Evolutionary conservation across 2,797 vertebrate genomes (phyloP).

Genomic region (Gymnocypris eckloni): DNA sequence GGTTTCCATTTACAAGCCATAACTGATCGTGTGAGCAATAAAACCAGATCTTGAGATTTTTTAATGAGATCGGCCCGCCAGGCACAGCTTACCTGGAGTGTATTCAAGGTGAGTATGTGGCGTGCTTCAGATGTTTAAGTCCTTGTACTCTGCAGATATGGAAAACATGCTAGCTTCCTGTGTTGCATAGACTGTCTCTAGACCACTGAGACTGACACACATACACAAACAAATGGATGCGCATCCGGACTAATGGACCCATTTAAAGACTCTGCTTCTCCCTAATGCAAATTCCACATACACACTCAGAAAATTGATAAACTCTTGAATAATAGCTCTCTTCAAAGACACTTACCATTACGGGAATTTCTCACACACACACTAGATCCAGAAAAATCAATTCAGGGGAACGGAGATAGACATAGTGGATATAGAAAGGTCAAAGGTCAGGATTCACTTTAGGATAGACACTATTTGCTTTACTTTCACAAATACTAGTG

Average conservation of each 20-base stretch:
- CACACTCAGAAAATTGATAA: constrained; percentile 38
- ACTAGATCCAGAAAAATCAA: constrained; percentile 68
- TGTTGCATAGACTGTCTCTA: constrained; percentile 18
- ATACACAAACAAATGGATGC: constrained; percentile 43
- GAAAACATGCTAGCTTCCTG: constrained; percentile 44
- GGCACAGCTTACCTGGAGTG: constrained; percentile 47
- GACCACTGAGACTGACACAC: constrained; percentile 14
- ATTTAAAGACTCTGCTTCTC: constrained; percentile 41
- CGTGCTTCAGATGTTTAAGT: constrained; percentile 40
- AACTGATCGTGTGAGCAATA: constrained; percentile 30
- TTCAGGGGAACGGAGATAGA: constrained; percentile 62
- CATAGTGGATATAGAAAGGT: constrained; percentile 58
- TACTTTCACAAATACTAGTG: constrained; percentile 60
- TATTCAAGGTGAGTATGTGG: constrained; percentile 35
- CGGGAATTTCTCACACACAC: constrained; percentile 66
- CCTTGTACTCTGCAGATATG: neutral
- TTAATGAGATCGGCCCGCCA: constrained; percentile 14
- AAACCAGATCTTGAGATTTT: constrained; percentile 6
- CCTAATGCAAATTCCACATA: constrained; percentile 41
- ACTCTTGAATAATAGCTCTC: constrained; percentile 60
- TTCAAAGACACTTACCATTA: constrained; percentile 52
- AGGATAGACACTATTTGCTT: constrained; percentile 67
- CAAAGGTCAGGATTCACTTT: constrained; percentile 69
- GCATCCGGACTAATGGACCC: constrained; percentile 20
- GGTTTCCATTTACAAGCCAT: constrained; percentile 32